Evolutionary conservation across 2,888 invertebrate species (phyloP).

Genomic region (Oasisia sp.): DNA sequence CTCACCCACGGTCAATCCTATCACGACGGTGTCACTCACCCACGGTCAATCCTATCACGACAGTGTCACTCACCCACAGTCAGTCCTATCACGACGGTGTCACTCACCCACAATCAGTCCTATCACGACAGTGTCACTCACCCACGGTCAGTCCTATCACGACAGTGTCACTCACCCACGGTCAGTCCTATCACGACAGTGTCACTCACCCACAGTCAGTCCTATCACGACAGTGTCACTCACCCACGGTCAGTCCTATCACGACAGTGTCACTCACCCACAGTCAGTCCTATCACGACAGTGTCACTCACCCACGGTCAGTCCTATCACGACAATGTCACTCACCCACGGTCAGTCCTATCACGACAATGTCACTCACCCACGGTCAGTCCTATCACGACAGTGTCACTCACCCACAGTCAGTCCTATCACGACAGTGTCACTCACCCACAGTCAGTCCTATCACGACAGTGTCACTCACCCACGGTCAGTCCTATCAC

Average conservation of each 20-base stretch:
- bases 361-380: background rate
- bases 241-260: background rate
- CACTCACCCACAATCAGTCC: background rate
- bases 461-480: background rate
- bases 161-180: background rate
- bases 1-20: background rate
- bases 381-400: background rate
- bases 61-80: background rate
- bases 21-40: background rate
- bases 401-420: background rate
- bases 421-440: background rate
- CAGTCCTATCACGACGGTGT: background rate
- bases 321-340: background rate
- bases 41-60: background rate
- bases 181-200: background rate
- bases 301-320: background rate
- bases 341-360: background rate
- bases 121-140: background rate
- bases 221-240: background rate
- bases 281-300: background rate
- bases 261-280: background rate
- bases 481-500: background rate
- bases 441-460: background rate
- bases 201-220: background rate
- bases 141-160: background rate